phyloP scores from a whole-genome alignment of 2,113 vertebrate species.

The Cettia cetti region DNA sequence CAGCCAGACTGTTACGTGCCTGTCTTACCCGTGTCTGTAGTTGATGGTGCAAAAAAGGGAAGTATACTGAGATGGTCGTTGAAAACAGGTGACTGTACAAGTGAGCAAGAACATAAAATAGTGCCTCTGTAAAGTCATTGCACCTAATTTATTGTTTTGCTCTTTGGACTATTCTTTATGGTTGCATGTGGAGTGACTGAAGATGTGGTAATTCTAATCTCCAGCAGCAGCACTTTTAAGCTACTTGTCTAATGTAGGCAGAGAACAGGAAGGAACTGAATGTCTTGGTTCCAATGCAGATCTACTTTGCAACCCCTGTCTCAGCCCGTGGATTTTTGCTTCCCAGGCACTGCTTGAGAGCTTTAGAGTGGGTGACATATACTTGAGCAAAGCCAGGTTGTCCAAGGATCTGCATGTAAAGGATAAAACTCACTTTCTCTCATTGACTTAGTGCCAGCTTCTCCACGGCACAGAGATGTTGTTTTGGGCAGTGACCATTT shows the following conservation, averaged over 20 bases:
- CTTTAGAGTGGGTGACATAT: neutral
- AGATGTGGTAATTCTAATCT: neutral
- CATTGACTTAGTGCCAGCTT: neutral
- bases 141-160: neutral
- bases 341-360: neutral
- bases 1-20: neutral
- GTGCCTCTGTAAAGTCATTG: neutral
- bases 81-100: neutral
- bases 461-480: neutral
- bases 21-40: neutral
- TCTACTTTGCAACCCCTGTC: neutral
- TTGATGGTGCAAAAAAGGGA: neutral
- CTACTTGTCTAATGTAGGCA: neutral
- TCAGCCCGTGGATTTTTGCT: neutral
- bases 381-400: neutral
- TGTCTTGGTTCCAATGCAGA: neutral
- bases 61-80: rapidly evolving
- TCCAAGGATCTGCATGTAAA: neutral
- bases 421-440: neutral
- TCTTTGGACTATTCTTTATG: neutral
- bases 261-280: neutral
- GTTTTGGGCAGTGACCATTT: neutral
- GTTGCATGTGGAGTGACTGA: neutral
- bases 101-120: neutral
- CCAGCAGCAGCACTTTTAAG: neutral